Evolutionary conservation across 2,797 vertebrate species (phyloP).

Genomic region (Staurois parvus): DNA sequence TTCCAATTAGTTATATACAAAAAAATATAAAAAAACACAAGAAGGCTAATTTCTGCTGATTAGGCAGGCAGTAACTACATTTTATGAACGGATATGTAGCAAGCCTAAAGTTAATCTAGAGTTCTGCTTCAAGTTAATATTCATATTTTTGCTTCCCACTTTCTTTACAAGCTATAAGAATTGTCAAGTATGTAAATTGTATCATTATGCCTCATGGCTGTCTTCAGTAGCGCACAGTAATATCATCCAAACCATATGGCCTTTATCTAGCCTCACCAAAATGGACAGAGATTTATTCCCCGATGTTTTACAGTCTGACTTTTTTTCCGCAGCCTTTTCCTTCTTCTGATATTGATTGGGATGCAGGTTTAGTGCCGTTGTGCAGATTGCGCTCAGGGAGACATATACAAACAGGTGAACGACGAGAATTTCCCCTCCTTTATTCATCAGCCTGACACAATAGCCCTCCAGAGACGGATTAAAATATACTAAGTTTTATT

Average conservation of each 20-base stretch:
- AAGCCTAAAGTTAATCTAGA: too few relatives aligned
- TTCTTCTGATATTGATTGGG: constrained; percentile 51
- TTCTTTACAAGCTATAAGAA: background rate
- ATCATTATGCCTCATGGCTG: background rate
- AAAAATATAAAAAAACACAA: too few relatives aligned
- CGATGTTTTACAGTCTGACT: constrained; percentile 21
- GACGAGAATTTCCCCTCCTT: constrained; percentile 45
- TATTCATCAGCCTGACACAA: constrained; percentile 59
- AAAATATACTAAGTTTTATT: constrained; percentile 61
- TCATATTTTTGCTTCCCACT: too few relatives aligned
- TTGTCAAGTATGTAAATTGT: background rate
- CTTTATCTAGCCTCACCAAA: constrained; percentile 39
- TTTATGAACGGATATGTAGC: too few relatives aligned
- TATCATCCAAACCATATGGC: constrained; percentile 22
- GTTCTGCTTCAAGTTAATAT: too few relatives aligned
- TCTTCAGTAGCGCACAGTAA: background rate
- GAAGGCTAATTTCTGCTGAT: too few relatives aligned
- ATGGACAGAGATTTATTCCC: constrained; percentile 50
- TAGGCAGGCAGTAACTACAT: too few relatives aligned
- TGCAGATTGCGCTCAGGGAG: constrained; percentile 50
- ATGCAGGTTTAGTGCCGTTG: constrained; percentile 52
- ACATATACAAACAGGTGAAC: constrained; percentile 58
- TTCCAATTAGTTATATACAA: too few relatives aligned
- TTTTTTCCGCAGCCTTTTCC: constrained; percentile 45
- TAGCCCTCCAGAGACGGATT: constrained; percentile 43